phyloP scores from a whole-genome alignment of 2,113 vertebrate genomes.

The Azemiops feae region DNA sequence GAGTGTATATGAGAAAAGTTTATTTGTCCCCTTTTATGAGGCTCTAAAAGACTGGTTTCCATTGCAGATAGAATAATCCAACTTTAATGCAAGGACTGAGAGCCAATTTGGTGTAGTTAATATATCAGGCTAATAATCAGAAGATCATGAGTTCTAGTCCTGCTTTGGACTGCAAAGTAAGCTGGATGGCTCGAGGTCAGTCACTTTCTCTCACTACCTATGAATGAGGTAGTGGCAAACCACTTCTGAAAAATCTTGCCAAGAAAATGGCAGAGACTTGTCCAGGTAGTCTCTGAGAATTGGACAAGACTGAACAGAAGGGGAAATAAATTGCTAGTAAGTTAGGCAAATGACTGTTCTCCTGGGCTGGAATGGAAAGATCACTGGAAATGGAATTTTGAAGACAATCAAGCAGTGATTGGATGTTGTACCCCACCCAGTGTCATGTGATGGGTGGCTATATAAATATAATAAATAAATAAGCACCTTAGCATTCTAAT shows the following conservation, averaged over 20 bases:
- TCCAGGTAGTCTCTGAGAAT: background rate
- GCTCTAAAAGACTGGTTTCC: background rate
- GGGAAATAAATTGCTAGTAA: background rate
- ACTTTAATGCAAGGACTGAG: background rate
- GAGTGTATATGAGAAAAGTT: background rate
- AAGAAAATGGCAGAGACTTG: background rate
- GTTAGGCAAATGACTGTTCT: background rate
- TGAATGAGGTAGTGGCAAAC: background rate
- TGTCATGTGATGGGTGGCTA: background rate
- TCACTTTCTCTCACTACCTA: background rate
- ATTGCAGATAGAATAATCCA: slow-evolving; percentile 7
- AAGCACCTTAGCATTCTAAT: background rate
- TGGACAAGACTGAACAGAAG: background rate
- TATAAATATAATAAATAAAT: background rate
- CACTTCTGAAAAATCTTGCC: background rate
- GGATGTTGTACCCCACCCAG: background rate
- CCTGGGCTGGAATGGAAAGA: background rate
- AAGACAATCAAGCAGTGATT: background rate
- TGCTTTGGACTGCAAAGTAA: background rate
- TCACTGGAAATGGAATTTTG: accelerated
- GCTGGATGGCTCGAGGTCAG: background rate
- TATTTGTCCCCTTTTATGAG: background rate
- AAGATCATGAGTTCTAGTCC: background rate
- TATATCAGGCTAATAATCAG: background rate
- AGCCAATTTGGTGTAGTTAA: background rate